Evolutionary conservation across 2,888 invertebrate species (phyloP), one percentile per base, ranked within the genome.

Genomic region (Ophioninae sp.): DNA sequence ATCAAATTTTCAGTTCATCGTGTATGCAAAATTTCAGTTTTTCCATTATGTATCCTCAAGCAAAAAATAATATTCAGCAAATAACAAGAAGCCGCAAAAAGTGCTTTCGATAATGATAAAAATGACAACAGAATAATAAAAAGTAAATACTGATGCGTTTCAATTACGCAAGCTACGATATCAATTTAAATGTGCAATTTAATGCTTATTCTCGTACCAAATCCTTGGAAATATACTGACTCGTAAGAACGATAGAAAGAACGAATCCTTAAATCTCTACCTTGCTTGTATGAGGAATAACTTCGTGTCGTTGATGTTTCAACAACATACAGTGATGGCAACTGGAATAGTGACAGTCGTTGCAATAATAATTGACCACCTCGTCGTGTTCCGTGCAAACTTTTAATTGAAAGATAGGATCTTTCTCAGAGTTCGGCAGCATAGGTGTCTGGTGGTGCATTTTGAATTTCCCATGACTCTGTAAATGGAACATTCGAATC

Each of bases 241-340:
- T 22, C 8, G 5, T 22, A 44, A 37, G 13, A 64, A 8, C 20
- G 63, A 73, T 22, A 30, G 61, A 10, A 41, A 59, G 8, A 51
- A 56, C 71, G 44, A 13, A 51, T 56, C 17, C 61, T 30, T n/a
- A 9, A 10, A 44, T 20, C 17, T 91, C 87, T 89, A 94, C 94
- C 92, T 93, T 89, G 71, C 90, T 86, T 0, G 84, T 67, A 20
- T 93, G 81, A 37, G 88, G 58, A 0, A 89, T 76, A 59, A 89
- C 87, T 0, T 85, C 82, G 85, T 94, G 94, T 0, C 88, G 89
- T 2, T 86, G 87, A 86, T 94, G 94, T 0, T 83, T 85, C 0
- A 88, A 84, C 7, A 94, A 58, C 75, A 92, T 89, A 83, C 94
- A 94, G 69, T 93, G 92, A n/a, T 93, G 91, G 81, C 94, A 94